Evolutionary conservation across 2,113 vertebrate genomes (phyloP).

Genomic region (Vimba vimba): DNA sequence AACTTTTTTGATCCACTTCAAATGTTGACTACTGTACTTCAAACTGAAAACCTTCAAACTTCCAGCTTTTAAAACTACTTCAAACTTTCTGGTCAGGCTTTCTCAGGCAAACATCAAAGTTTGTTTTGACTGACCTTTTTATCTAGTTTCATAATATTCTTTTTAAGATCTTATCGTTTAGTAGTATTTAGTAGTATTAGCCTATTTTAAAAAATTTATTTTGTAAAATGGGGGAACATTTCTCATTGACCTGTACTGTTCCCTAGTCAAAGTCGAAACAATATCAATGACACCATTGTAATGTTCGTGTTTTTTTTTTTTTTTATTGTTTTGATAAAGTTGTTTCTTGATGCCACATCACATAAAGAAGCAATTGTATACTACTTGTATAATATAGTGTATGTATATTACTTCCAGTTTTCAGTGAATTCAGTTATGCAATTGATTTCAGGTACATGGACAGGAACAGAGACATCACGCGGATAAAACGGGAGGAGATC

Average conservation of each 20-base stretch:
- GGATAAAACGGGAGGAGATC: conserved; percentile 98
- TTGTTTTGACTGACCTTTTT: no score
- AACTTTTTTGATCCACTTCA: no score
- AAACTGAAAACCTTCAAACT: no score
- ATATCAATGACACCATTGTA: not conserved
- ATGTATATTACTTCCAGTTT: not conserved
- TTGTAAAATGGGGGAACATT: not conserved
- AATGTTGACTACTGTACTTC: no score
- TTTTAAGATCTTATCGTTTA: not conserved
- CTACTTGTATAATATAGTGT: no score
- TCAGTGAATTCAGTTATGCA: conserved; percentile 16
- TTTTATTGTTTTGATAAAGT: not conserved
- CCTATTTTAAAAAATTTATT: no score
- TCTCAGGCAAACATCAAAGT: no score
- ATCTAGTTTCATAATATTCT: no score
- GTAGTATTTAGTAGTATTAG: no score
- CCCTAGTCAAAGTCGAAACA: not conserved
- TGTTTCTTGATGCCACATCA: not conserved
- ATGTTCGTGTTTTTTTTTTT: not conserved
- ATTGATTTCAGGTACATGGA: conserved; percentile 88
- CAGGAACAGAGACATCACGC: conserved; percentile 94
- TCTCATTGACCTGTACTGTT: not conserved
- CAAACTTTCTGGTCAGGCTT: no score
- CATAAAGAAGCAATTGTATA: not conserved
- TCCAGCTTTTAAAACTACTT: no score